These are phyloP conservation scores for Drosophila subsilvestris DNA, from an alignment of 2,888 invertebrate genomes.

Conservation along the genomic window DNA sequence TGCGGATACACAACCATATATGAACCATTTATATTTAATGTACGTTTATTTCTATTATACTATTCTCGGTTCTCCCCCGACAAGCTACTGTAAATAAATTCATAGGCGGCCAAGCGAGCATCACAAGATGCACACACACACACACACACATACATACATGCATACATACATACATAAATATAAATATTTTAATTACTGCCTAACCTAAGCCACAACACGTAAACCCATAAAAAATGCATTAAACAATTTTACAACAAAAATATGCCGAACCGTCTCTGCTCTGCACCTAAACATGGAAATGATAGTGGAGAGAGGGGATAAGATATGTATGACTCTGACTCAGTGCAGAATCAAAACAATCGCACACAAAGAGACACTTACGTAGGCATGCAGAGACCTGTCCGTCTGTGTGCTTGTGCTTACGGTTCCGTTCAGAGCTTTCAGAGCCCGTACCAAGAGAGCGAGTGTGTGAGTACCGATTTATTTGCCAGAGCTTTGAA, in stretches of 20 bases:
- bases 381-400: neutral
- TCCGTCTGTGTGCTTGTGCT: neutral
- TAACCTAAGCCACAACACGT: constrained; percentile 47
- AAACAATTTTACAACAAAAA: constrained; percentile 33
- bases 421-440: constrained; percentile 19
- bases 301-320: neutral
- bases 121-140: constrained; percentile 38
- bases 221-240: constrained; percentile 38
- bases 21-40: constrained; percentile 36
- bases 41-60: constrained; percentile 32
- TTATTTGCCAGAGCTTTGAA: constrained; percentile 22
- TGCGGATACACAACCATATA: constrained; percentile 54
- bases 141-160: constrained; percentile 47
- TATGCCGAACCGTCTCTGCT: constrained; percentile 1
- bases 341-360: constrained; percentile 21
- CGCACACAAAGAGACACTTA: neutral
- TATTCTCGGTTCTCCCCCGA: constrained; percentile 24
- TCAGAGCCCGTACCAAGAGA: neutral
- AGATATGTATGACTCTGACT: constrained; percentile 36
- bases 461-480: neutral
- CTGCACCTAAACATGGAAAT: neutral
- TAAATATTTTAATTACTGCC: constrained; percentile 54
- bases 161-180: constrained; percentile 48
- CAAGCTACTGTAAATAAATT: constrained; percentile 57
- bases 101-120: constrained; percentile 46